A percentile compares a stretch with the other conserved stretches of the same genome.
Evolutionary conservation across 2,113 vertebrate species (phyloP).

Genomic region (Climacteris rufus): DNA sequence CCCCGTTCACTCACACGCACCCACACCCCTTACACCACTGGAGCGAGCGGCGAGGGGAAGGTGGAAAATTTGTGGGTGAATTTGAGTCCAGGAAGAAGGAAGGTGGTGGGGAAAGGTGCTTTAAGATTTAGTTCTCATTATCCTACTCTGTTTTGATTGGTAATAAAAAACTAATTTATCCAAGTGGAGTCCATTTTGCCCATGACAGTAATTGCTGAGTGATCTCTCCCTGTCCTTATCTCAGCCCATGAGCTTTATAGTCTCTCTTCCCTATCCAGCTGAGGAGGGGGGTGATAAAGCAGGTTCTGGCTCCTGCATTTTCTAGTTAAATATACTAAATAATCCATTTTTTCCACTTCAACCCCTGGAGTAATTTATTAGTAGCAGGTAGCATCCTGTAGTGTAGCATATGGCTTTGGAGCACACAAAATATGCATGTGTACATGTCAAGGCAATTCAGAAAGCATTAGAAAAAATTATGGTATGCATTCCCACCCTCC

Average conservation of each 20-base stretch:
- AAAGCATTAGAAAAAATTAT: background rate
- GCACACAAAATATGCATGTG: background rate
- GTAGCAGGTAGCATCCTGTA: background rate
- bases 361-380: background rate
- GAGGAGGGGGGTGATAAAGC: background rate
- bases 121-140: background rate
- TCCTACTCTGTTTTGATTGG: background rate
- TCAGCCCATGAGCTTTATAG: background rate
- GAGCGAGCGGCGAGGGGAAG: rapidly evolving
- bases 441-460: background rate
- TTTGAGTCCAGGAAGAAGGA: background rate
- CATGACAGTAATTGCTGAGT: background rate
- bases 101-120: background rate
- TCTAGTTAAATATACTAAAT: background rate
- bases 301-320: background rate
- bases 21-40: too few relatives aligned
- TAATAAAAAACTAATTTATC: background rate
- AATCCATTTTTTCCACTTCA: background rate
- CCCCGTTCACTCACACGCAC: background rate
- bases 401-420: background rate
- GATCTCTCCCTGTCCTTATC: background rate
- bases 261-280: background rate
- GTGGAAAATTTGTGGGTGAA: background rate
- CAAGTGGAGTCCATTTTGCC: background rate
- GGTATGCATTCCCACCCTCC: background rate